Conservation (phyloP, 2,797 vertebrate genomes). For the Emys orbicularis region DNA sequence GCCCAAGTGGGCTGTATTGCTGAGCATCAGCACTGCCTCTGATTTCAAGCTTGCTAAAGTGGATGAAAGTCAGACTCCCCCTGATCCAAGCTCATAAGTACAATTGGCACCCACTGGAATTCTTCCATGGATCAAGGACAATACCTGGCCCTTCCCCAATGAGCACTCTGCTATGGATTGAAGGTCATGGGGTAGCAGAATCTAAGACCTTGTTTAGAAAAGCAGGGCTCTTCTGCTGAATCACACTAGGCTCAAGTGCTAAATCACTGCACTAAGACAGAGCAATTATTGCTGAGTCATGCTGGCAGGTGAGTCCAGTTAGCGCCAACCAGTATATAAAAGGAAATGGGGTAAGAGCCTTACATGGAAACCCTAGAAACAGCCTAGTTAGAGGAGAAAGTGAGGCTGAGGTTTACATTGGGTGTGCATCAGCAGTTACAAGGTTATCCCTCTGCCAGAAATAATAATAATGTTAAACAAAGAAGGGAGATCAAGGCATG, state of each 20-base stretch:
- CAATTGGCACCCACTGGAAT: background rate
- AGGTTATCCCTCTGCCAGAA: background rate
- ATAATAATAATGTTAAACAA: background rate
- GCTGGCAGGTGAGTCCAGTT: rapidly evolving
- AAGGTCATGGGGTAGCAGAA: background rate
- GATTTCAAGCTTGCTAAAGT: background rate
- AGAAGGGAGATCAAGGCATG: background rate
- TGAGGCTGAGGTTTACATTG: background rate
- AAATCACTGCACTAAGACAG: background rate
- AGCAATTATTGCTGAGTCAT: background rate
- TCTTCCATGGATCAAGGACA: background rate
- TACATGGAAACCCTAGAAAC: background rate
- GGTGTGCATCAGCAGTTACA: background rate
- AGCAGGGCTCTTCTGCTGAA: background rate
- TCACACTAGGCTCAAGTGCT: background rate
- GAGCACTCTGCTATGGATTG: background rate
- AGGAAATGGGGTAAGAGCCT: background rate
- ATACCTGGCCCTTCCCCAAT: background rate
- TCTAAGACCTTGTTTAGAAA: background rate
- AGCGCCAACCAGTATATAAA: background rate
- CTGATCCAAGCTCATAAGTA: background rate
- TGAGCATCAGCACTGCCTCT: background rate
- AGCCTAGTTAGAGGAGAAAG: background rate
- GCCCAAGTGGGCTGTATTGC: too few relatives aligned
- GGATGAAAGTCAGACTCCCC: background rate